Base-by-base conservation (phyloP, 1,140 invertebrate species). In the Aleiodes sp. region DNA sequence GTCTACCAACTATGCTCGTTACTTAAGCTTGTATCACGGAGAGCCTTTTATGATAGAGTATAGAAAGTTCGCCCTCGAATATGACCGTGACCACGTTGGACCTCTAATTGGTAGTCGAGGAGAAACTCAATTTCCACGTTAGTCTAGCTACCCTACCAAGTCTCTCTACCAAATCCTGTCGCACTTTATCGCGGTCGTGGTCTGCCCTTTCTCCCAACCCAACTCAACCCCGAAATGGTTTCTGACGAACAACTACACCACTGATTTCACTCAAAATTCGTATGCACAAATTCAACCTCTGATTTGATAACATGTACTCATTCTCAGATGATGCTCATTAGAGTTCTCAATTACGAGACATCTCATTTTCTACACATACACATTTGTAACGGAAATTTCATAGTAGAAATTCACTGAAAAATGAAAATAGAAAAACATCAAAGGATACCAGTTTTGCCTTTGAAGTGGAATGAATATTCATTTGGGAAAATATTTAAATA, bases 121-220 rank as follows among this genome's bases (percentile, higher is more conserved):
- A 52, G 46, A 52, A 59, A 59, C 56, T 59, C 56, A 59, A 59
- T 59, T 59, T 59, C 28, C 56, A 59, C 26, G 24, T 31, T 59
- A 31, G 56, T 59, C 56, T 10, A n/a, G 26, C 29, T n/a, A 24
- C 7, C 24, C 46, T 26, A 29, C n/a, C 12, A 12, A 29, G 24
- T 59, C 56, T 16, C 56, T 59, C 12, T 28, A 59, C 56, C 28
- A 31, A 59, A 59, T 59, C 56, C 56, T 31, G 28, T 59, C 56
- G 26, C 56, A 29, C 56, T 59, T 31, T 29, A 29, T 59, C 12
- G 56, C 56, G 28, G 3, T 59, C 14, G 26, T 59, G 56, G 46
- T 56, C 24, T 56, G n/a, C 4, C 56, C 26, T 28, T 59, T 59
- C 19, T 52, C 6, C 10, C 21, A 35, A 10, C 16, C 21, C 46